phyloP scores from a whole-genome alignment of 2,888 invertebrate genomes.

The Hypomecis atomaria region DNA sequence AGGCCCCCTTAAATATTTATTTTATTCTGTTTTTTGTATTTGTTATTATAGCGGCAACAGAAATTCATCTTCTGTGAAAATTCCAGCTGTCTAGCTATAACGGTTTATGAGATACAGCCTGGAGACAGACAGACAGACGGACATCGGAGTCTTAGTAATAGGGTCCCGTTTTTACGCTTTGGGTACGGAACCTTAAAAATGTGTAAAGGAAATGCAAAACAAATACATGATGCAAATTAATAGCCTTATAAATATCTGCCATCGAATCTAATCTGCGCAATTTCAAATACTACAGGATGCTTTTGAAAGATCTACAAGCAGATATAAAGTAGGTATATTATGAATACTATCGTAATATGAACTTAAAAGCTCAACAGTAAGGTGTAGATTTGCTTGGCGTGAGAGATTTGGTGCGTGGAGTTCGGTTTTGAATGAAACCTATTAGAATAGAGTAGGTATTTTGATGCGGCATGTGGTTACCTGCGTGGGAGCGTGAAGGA shows the following conservation, averaged over 20 bases:
- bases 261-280: slow-evolving; percentile 17
- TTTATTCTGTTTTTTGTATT: too few species aligned
- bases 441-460: slow-evolving; percentile 36
- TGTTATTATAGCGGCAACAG: too few species aligned
- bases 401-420: neutral
- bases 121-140: too few species aligned
- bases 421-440: slow-evolving; percentile 33
- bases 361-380: neutral
- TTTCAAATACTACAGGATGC: slow-evolving; percentile 27
- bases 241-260: slow-evolving; percentile 11
- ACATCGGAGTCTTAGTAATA: too few species aligned
- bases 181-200: too few species aligned
- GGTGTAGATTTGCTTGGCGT: slow-evolving; percentile 2
- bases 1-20: too few species aligned
- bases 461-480: slow-evolving; percentile 49
- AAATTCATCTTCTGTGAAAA: too few species aligned
- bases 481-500: slow-evolving; percentile 75
- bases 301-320: neutral
- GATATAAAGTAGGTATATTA: neutral
- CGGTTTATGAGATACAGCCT: too few species aligned
- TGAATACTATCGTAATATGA: too few species aligned
- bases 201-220: neutral
- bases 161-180: too few species aligned
- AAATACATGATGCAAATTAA: neutral
- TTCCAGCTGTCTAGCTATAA: too few species aligned